A percentile compares a stretch with the other conserved stretches of the same genome.
Evolutionary conservation across 2,888 invertebrate species (phyloP).

Genomic region (Empis livida): DNA sequence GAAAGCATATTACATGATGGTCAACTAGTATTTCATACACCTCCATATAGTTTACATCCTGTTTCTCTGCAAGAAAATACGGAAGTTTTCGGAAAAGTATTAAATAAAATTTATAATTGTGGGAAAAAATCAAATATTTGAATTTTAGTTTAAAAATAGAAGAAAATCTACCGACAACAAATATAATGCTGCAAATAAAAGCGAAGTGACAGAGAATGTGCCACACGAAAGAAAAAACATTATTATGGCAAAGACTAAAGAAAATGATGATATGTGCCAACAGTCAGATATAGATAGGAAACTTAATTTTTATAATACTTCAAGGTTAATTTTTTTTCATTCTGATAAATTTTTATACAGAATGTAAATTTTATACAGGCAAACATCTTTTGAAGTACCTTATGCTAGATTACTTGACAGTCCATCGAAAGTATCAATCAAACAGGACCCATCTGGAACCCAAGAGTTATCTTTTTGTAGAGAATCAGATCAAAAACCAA

Average conservation of each 20-base stretch:
- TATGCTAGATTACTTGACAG: constrained; percentile 68
- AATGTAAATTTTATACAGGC: constrained; percentile 13
- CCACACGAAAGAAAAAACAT: constrained; percentile 20
- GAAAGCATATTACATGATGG: constrained; percentile 83
- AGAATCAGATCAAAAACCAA: constrained; percentile 30
- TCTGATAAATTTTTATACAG: no score
- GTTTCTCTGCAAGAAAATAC: constrained; percentile 58
- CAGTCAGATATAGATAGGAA: constrained; percentile 34
- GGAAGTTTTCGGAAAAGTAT: constrained; percentile 30
- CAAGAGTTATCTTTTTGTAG: constrained; percentile 44
- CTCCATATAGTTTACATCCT: constrained; percentile 69
- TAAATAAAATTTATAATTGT: no score
- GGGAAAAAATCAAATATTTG: not conserved
- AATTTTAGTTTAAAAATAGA: not conserved
- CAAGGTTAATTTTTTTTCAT: constrained; percentile 14
- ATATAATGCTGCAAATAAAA: constrained; percentile 15
- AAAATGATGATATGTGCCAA: constrained; percentile 21
- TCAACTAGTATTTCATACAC: constrained; percentile 79
- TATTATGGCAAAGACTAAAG: constrained; percentile 30
- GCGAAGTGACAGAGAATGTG: constrained; percentile 19
- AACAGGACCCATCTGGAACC: constrained; percentile 37
- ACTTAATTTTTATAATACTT: constrained; percentile 44
- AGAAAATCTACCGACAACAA: not conserved
- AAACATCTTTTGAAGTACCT: constrained; percentile 46
- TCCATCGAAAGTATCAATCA: constrained; percentile 27